phyloP scores from a whole-genome alignment of 1,140 invertebrate genomes.

The Chironomus striatipennis region DNA sequence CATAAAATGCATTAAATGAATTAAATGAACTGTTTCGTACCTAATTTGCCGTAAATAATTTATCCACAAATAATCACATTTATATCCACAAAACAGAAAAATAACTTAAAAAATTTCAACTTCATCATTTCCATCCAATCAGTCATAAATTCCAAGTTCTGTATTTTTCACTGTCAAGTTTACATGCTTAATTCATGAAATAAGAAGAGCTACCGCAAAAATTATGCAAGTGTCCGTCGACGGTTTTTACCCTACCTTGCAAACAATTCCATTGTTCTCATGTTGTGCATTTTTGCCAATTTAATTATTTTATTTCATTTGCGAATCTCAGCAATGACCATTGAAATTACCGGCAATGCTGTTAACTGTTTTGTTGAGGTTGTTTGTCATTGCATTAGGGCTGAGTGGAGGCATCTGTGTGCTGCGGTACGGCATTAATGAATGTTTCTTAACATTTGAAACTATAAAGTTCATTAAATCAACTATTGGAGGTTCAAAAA shows the following conservation, averaged over 20 bases:
- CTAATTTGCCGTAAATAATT: background rate
- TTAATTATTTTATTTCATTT: background rate
- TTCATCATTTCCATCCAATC: background rate
- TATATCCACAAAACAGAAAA: background rate
- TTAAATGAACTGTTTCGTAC: background rate
- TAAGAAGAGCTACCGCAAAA: background rate
- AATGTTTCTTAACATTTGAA: too few relatives aligned
- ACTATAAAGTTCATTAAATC: too few relatives aligned
- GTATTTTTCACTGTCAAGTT: background rate
- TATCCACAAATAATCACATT: background rate
- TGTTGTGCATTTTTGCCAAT: background rate
- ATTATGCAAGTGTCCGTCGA: constrained; percentile 5
- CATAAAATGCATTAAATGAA: background rate
- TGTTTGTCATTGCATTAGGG: background rate
- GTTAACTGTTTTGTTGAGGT: background rate
- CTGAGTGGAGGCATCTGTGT: background rate
- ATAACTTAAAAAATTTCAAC: background rate
- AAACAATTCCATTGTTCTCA: background rate
- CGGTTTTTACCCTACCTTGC: background rate
- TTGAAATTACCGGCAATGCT: constrained; percentile 1
- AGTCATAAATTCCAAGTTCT: background rate
- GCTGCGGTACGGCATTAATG: background rate
- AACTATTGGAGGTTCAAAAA: too few relatives aligned
- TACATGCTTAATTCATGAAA: background rate
- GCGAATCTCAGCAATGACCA: background rate